Evolutionary conservation across 2,888 invertebrate genomes (phyloP), one percentile per base, ranked within the genome.

Genomic region (Orchestes rusci): DNA sequence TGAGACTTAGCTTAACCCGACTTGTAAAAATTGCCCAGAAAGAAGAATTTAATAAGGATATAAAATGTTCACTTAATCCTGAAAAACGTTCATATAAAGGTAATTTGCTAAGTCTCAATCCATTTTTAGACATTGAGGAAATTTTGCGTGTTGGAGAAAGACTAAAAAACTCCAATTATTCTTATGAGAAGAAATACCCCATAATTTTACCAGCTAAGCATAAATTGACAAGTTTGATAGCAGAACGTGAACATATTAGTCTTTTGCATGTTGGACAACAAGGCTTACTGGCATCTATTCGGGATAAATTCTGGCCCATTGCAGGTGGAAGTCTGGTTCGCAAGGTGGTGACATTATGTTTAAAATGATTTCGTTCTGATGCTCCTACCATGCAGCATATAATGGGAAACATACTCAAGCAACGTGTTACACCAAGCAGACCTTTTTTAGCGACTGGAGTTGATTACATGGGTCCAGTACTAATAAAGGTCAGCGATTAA

Each of bases 131-230:
- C 13, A 16, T 16, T n/a, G 7, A 15, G 7, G 16, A 16, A 3
- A 15, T 33, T 16, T 16, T 33, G n/a, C 13, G 33, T 7, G 33
- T 33, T 16, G 33, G 33, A 16, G 33, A 17, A 8, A 8, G 33
- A 16, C n/a, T 16, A 5, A 16, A n/a, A 33, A 4, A 33, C n/a
- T 8, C 33, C n/a, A n/a, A 33, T n/a, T 33, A 16, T 16, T 5
- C 15, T 8, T 33, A 15, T 16, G 33, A 33, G 4, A 33, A 33
- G n/a, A 33, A 33, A 33, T 16, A 33, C 16, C 16, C 33, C 5
- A 5, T 16, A 7, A 8, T 33, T 33, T 16, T 33, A 33, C 33
- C 33, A 15, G 33, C 33, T 16, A 15, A 33, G 7, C 33, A 33
- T 16, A 8, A 33, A 15, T 33, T 33, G 5, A 33, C 33, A 7